Base-by-base conservation (phyloP, 2,113 vertebrate genomes). In the Mohoua ochrocephala region DNA sequence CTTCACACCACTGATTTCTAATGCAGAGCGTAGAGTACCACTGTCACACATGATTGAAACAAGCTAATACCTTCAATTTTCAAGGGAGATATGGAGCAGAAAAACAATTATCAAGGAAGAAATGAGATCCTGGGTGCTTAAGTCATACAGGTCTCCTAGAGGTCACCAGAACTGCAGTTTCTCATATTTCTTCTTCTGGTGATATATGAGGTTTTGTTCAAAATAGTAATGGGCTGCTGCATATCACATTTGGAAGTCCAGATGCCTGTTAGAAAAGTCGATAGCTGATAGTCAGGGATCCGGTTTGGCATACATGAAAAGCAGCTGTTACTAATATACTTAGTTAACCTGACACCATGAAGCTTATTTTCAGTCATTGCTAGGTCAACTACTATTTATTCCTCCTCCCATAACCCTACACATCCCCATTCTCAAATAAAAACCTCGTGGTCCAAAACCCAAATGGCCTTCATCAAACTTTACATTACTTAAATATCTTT, bases 81-180 rank as follows among this genome's bases (percentile, higher is more conserved):
- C 75, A 93, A 81, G 75, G 88, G 79, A 95, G 63, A 92, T 95
- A 61, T 8, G 12, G 28, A 91, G 68, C 63, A 94, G 79, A 91
- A 73, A 96, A 95, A 95, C 78, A 94, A 90, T 96, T 88, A 96
- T 91, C 79, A 77, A 80, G 54, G 59, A 94, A 93, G 82, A 96
- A 95, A 93, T 83, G 78, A 91, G 82, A 93, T 91, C 78, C 84
- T 91, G 79, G 45, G 70, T 65, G 59, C 78, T 95, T 88, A 96
- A 89, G 82, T 69, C 71, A 69, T 65, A 44, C 16, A 85, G 89
- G 91, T 95, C 89, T 95, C 42, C 63, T 63, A 76, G 57, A 96
- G 78, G 94, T 94, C 94, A 96, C 54, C 71, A 94, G 75, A 94
- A 90, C 1, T 85, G 22, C 67, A 88, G 54, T 91, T 94, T 91